Percentiles rank a stretch among this genome's conserved stretches.
These are phyloP conservation scores for Brachionus rubens DNA, from an alignment of 1,140 invertebrate species.

Conservation along the genomic window DNA sequence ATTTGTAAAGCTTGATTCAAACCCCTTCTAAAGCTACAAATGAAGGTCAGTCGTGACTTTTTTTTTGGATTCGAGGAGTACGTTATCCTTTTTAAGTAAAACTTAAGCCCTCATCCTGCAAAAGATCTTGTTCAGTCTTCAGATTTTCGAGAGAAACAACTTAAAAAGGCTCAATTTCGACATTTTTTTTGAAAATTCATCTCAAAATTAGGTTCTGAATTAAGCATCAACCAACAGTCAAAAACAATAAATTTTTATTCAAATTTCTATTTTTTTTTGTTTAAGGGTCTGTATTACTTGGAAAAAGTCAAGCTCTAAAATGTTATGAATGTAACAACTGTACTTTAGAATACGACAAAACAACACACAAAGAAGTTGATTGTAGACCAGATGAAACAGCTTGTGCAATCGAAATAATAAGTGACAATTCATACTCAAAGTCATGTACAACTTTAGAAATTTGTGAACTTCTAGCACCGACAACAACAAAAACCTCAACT, in stretches of 20 bases:
- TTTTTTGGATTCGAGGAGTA: too few relatives aligned
- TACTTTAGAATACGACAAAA: neutral
- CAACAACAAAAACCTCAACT: neutral
- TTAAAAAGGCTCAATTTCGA: too few relatives aligned
- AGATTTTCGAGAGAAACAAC: too few relatives aligned
- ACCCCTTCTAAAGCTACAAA: too few relatives aligned
- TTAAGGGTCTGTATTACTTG: neutral
- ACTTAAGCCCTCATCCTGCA: too few relatives aligned
- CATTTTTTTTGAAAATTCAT: too few relatives aligned
- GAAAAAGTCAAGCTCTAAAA: neutral
- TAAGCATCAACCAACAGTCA: too few relatives aligned
- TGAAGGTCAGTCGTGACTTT: too few relatives aligned
- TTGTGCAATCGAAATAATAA: constrained; percentile 10
- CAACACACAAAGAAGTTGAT: neutral
- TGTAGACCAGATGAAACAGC: constrained; percentile 20
- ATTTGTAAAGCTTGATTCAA: too few relatives aligned
- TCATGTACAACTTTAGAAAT: neutral
- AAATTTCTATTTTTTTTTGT: neutral
- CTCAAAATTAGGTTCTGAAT: neutral
- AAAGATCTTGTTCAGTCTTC: too few relatives aligned
- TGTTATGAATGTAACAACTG: constrained; percentile 3
- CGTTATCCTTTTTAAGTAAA: too few relatives aligned
- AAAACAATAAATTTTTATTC: too few relatives aligned
- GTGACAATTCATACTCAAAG: neutral
- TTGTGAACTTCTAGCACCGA: neutral